These are phyloP conservation scores for Pyrocephalus nanus DNA, from an alignment of 2,797 vertebrate species.

Conservation along the genomic window DNA sequence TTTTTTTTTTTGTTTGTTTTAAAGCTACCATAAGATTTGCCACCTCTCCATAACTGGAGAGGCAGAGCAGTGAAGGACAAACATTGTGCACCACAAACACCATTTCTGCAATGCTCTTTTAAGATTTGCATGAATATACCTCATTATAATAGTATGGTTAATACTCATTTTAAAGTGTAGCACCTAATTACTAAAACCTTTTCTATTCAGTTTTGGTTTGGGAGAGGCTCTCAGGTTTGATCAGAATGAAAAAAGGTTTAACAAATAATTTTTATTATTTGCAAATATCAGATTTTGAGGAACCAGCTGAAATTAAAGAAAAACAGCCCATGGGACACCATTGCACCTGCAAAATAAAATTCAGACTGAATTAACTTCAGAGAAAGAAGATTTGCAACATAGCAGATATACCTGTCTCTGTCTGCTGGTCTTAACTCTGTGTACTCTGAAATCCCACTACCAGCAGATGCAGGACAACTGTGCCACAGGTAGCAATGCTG, in stretches of 20 bases:
- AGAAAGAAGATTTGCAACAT: not conserved
- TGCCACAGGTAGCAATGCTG: not conserved
- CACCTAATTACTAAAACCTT: not conserved
- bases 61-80: not conserved
- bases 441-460: not conserved
- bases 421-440: not conserved
- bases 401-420: rapidly evolving
- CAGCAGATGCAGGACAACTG: not conserved
- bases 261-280: not conserved
- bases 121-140: not conserved
- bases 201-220: not conserved
- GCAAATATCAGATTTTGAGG: not conserved
- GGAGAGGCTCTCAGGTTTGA: not conserved
- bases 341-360: not conserved
- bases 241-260: not conserved
- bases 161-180: not conserved
- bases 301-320: not conserved
- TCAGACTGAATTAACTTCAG: not conserved
- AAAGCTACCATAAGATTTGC: not conserved
- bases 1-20: not conserved
- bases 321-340: not conserved
- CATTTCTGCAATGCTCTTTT: not conserved
- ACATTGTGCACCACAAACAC: not conserved
- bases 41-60: not conserved
- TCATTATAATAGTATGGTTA: not conserved